Evolutionary conservation across 2,888 invertebrate species (phyloP).

Genomic region (Osmoderma eremita): DNA sequence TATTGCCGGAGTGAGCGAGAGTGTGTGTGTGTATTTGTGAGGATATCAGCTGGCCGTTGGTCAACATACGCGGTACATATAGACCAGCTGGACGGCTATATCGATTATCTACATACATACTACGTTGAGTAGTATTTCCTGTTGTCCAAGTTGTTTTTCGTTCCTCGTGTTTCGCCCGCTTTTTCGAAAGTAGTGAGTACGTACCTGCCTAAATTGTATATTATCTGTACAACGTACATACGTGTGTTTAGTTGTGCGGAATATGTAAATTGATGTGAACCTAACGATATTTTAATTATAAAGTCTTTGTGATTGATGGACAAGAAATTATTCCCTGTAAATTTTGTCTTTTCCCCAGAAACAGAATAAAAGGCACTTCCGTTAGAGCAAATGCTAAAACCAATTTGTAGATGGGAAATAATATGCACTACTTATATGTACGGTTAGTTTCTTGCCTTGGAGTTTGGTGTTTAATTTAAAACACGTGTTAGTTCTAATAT

Average conservation of each 20-base stretch:
- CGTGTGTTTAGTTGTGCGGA: constrained; percentile 27
- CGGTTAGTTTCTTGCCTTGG: too few relatives aligned
- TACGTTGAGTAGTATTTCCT: constrained; percentile 50
- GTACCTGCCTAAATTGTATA: constrained; percentile 25
- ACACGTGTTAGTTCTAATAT: too few relatives aligned
- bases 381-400: background rate
- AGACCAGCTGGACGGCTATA: constrained; percentile 49
- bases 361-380: constrained; percentile 39
- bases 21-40: constrained; percentile 31
- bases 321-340: constrained; percentile 39
- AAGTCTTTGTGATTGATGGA: constrained; percentile 53
- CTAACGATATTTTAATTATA: constrained; percentile 59
- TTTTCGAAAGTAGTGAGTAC: constrained; percentile 40
- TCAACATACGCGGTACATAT: constrained; percentile 46
- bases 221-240: constrained; percentile 34
- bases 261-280: constrained; percentile 57
- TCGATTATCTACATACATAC: constrained; percentile 47
- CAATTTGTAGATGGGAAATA: too few relatives aligned
- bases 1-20: constrained; percentile 36
- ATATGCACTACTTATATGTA: too few relatives aligned
- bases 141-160: constrained; percentile 41
- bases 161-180: constrained; percentile 24
- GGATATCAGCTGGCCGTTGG: constrained; percentile 51
- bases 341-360: constrained; percentile 37
- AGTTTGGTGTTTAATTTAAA: too few relatives aligned